Evolutionary conservation across 2,888 invertebrate species (phyloP), one percentile per base, ranked within the genome.

Genomic region (Synergus laeviventris): DNA sequence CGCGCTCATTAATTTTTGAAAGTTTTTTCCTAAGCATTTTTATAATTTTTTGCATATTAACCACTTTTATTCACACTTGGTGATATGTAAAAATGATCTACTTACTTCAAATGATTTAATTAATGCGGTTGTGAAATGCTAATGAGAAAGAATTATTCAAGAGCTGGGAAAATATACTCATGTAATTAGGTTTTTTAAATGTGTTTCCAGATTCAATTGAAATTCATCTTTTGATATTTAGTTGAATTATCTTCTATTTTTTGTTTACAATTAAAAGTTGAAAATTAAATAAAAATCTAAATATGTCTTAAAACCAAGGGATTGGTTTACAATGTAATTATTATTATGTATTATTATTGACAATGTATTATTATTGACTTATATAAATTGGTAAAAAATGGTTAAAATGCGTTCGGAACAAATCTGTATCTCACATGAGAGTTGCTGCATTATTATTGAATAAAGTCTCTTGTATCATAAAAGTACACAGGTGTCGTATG

Each of bases 241-340:
- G n/a, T 49, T 49, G 49, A 49, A 49, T n/a, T 49, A 49, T 49
- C 49, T 16, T 49, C 4, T 5, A 45, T 49, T 31, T 31, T 31
- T 31, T n/a, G n/a, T n/a, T n/a, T 31, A 31, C 3, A 49, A 8
- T 49, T 49, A 49, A n/a, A n/a, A 1, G 7, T n/a, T n/a, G n/a
- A 49, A n/a, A 49, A 49, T 49, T 49, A 49, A 49, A 49, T 49
- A 8, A n/a, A 49, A 49, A 49, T 49, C 49, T n/a, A n/a, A 49
- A n/a, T 49, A 1, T n/a, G n/a, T n/a, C 8, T 49, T 8, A 49
- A 49, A 49, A n/a, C n/a, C 49, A n/a, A 7, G 2, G 7, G 49
- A 39, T 39, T 39, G 16, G 8, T 49, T 49, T n/a, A n/a, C n/a
- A 49, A 49, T 12, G 2, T 49, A 49, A n/a, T 49, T n/a, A 7